Conservation (phyloP, 2,113 vertebrate genomes). For the Mus pahari region DNA sequence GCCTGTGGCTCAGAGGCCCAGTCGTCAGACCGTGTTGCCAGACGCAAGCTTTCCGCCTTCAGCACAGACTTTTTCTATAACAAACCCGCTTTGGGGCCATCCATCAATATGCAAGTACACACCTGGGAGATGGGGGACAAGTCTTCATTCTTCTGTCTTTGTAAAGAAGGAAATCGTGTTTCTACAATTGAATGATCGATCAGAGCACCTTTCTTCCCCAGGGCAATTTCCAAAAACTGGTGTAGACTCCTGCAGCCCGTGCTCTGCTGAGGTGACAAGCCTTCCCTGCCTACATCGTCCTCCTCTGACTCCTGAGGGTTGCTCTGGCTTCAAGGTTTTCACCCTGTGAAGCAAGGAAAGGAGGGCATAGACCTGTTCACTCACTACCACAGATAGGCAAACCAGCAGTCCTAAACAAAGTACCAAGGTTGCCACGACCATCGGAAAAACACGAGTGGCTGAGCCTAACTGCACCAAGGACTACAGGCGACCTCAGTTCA, state of each 20-base stretch:
- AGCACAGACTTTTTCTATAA: slow-evolving; percentile 71
- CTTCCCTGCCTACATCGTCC: slow-evolving; percentile 36
- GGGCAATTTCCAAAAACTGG: slow-evolving; percentile 70
- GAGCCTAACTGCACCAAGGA: neutral
- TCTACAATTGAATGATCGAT: slow-evolving; percentile 75
- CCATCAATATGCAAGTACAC: slow-evolving; percentile 77
- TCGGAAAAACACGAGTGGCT: neutral
- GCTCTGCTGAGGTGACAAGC: neutral
- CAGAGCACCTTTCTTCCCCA: slow-evolving; percentile 35
- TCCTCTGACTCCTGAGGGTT: neutral
- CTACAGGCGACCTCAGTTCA: neutral
- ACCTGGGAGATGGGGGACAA: slow-evolving; percentile 78
- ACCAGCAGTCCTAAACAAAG: neutral
- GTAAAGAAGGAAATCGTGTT: slow-evolving; percentile 76
- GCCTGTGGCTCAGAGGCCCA: slow-evolving; percentile 53
- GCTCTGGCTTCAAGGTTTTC: neutral
- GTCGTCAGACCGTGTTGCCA: slow-evolving; percentile 64
- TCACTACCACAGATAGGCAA: no score
- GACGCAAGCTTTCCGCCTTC: slow-evolving; percentile 64
- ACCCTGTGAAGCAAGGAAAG: neutral
- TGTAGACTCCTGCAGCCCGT: neutral
- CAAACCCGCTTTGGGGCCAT: slow-evolving; percentile 73
- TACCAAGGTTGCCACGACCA: neutral
- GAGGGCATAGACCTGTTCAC: neutral
- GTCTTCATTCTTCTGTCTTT: slow-evolving; percentile 77